Base-by-base conservation (phyloP, 2,888 invertebrate genomes). In the Drosophila atripex region DNA sequence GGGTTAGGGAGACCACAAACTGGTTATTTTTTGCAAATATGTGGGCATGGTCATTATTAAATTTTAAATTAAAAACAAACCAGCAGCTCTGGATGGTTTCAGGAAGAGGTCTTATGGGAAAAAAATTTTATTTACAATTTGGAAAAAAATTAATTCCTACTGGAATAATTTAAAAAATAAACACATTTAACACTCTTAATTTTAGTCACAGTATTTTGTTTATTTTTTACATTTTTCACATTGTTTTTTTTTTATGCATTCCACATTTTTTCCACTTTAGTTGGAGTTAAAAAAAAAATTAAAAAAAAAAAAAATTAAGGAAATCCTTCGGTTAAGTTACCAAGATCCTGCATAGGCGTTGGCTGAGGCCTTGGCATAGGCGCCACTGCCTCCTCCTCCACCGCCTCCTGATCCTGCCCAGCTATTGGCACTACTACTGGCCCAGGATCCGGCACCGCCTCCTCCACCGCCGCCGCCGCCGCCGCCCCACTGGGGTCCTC, bases 351-450 rank as follows among this genome's bases (percentile, higher is more conserved):
- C 55, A 28, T 80, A 70, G 32, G 80, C 73, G n/a, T 82, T 79
- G 14, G 80, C 79, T 6, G 79, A 83, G 14, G 79, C 86, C 60
- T 83, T 80, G 30, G 80, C 80, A 43, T 82, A 80, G 50, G 85
- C 78, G 23, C 60, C 63, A 51, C 63, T 59, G 12, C 59, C 35
- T 2, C 77, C 59, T 3, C 74, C 75, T 0, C 69, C 69, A 0
- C 52, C 60, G 12, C 54, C 66, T 6, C 61, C 70, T 7, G 73
- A 72, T 4, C 75, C 74, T n/a, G 66, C 61, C 54, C 77, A 72
- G 52, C 84, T 84, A 12, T 79, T 80, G 49, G 79, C 79, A 30
- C 75, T 79, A 75, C 78, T 79, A 65, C 84, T 79, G 61, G 79
- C 79, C 25, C 77, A 83, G 45, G 77, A 38, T 21, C 72, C 64